Evolutionary conservation across 2,113 vertebrate species (phyloP), one percentile per base, ranked within the genome.

Genomic region (Cariama cristata): DNA sequence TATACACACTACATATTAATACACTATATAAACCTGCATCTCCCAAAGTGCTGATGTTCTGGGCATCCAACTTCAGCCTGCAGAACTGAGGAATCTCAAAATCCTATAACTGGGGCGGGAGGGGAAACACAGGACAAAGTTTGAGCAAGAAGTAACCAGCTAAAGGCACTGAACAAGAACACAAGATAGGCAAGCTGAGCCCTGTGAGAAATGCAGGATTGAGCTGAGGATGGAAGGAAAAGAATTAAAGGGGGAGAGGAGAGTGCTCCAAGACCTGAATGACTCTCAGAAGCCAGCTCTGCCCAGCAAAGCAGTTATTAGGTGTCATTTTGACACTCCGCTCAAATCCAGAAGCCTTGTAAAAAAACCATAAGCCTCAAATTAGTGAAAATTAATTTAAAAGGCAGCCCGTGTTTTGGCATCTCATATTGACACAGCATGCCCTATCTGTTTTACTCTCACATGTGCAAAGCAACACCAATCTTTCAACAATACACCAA

Each of bases 371-470:
- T 74, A 71, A 75, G 44, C 49, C 86, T 93, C 75, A 74, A 62
- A 30, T 56, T 79, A 77, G 66, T 72, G 47, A 96, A 96, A 95
- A 86, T 79, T 64, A 77, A 91, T 97, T 96, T 88, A 35, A 96
- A 96, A 96, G 44, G 71, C 93, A 94, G 67, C 22, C 49, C 71
- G 15, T 77, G 63, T 91, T 95, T 97, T 97, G 94, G 89, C 96
- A 95, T 83, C 59, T 73, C 2, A 0, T 79, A 60, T 15, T 71
- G 60, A 91, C 90, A 88, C 82, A 76, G 93, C 75, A 88, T 44
- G 79, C 71, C 83, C 79, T 96, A 67, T 95, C 64, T 93, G 95
- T 92, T 95, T 95, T 91, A 94, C 8, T 97, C 87, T 95, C 94
- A 91, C 81, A 94, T 77, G 79, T 90, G 93, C 91, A 95, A 79